Conservation (phyloP, 2,888 invertebrate genomes). For the Trissolcus brochymenae region DNA sequence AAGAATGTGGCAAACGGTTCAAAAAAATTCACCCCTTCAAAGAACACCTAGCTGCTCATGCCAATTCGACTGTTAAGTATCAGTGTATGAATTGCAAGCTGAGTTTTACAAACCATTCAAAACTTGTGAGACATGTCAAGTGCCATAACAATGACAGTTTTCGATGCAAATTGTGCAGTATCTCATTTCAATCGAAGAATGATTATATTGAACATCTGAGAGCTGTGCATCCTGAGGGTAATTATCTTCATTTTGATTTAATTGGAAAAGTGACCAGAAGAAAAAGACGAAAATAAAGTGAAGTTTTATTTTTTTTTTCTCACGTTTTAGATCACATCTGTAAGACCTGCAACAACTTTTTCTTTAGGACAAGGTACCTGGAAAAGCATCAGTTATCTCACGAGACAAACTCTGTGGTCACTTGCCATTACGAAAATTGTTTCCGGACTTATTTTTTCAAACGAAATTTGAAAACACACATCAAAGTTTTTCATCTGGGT, state of each 20-base stretch:
- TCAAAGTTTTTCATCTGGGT: slow-evolving; percentile 78
- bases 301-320: background rate
- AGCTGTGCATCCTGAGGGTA: too few species aligned
- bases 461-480: slow-evolving; percentile 79
- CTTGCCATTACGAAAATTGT: slow-evolving; percentile 69
- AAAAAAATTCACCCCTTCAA: slow-evolving; percentile 79
- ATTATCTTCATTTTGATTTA: too few species aligned
- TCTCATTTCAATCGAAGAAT: too few species aligned
- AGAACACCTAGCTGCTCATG: slow-evolving; percentile 79
- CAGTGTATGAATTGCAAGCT: too few species aligned
- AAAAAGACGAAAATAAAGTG: too few species aligned
- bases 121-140: too few species aligned
- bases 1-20: slow-evolving; percentile 78
- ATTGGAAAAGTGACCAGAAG: too few species aligned
- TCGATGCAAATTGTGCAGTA: too few species aligned
- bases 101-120: too few species aligned
- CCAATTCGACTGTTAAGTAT: slow-evolving; percentile 64
- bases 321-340: slow-evolving; percentile 60
- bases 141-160: too few species aligned
- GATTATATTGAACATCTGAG: too few species aligned
- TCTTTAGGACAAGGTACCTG: slow-evolving; percentile 17
- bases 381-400: background rate
- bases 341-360: slow-evolving; percentile 65
- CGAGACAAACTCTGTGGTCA: slow-evolving; percentile 22
- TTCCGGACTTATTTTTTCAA: slow-evolving; percentile 78